These are phyloP conservation scores for Peucedramus taeniatus DNA, from an alignment of 2,113 vertebrate species.

Conservation along the genomic window DNA sequence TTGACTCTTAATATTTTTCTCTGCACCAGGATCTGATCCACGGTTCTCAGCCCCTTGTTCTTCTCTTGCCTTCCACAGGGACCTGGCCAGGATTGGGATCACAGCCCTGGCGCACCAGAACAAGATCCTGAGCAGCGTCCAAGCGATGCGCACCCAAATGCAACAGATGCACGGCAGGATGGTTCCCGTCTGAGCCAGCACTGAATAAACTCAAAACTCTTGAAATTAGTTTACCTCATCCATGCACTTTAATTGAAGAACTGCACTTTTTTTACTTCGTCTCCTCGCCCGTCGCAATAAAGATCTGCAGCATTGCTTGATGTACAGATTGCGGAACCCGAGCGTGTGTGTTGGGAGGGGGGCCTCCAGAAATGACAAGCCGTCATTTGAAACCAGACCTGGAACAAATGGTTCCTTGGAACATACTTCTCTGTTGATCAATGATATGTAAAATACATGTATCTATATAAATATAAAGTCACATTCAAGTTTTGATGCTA, in stretches of 20 bases:
- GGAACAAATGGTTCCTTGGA: conserved; percentile 74
- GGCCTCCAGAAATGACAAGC: conserved; percentile 59
- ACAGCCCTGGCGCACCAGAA: conserved; percentile 87
- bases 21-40: background rate
- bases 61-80: conserved; percentile 72
- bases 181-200: conserved; percentile 91
- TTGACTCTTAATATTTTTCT: conserved; percentile 37
- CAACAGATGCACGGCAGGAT: conserved; percentile 96
- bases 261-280: conserved; percentile 93
- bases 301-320: conserved; percentile 72
- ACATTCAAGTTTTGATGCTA: conserved; percentile 58
- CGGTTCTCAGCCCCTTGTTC: background rate
- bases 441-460: conserved; percentile 74
- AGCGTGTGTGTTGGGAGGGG: conserved; percentile 27
- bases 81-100: conserved; percentile 92
- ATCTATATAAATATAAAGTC: conserved; percentile 72
- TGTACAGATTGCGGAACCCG: conserved; percentile 68
- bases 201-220: conserved; percentile 79
- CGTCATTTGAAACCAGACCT: conserved; percentile 61
- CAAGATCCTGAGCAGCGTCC: conserved; percentile 91
- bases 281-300: conserved; percentile 78
- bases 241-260: conserved; percentile 99
- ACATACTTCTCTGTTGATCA: conserved; percentile 61
- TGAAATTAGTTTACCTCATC: conserved; percentile 98
- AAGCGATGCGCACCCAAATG: conserved; percentile 93